phyloP scores from a whole-genome alignment of 2,888 invertebrate genomes.

The Blastobasis adustella region DNA sequence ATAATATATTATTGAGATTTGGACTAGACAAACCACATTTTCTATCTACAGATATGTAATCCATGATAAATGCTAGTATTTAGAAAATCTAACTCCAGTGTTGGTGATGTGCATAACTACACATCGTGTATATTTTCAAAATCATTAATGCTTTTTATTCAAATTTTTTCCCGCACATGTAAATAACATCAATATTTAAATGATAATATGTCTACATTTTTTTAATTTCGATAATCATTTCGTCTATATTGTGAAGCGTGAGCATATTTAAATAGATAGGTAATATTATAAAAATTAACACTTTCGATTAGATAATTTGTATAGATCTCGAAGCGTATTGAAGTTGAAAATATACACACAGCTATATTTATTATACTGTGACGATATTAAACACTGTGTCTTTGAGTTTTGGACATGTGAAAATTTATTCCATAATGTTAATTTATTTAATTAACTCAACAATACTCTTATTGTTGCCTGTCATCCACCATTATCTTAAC shows the following conservation, averaged over 20 bases:
- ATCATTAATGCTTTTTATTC: constrained; percentile 27
- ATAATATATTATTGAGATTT: constrained; percentile 65
- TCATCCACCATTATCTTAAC: constrained; percentile 40
- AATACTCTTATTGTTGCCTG: constrained; percentile 34
- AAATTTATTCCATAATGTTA: constrained; percentile 26
- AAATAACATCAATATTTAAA: no score
- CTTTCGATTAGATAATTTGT: no score
- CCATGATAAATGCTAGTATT: constrained; percentile 72
- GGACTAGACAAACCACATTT: constrained; percentile 72
- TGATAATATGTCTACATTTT: no score
- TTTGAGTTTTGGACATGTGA: constrained; percentile 44
- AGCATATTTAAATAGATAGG: no score
- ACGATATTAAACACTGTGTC: constrained; percentile 51
- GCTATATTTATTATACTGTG: constrained; percentile 41
- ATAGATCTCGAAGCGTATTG: constrained; percentile 12
- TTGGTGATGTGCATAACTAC: constrained; percentile 56
- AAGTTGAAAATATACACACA: constrained; percentile 53
- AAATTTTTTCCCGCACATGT: no score
- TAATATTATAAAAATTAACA: no score
- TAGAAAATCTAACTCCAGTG: constrained; percentile 67
- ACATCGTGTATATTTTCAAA: constrained; percentile 56
- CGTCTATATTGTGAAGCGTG: no score
- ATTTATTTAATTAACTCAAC: constrained; percentile 35
- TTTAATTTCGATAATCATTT: no score
- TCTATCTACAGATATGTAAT: constrained; percentile 75